These are phyloP conservation scores for Adrianichthys oophorus DNA, from an alignment of 2,797 vertebrate species.

Conservation along the genomic window DNA sequence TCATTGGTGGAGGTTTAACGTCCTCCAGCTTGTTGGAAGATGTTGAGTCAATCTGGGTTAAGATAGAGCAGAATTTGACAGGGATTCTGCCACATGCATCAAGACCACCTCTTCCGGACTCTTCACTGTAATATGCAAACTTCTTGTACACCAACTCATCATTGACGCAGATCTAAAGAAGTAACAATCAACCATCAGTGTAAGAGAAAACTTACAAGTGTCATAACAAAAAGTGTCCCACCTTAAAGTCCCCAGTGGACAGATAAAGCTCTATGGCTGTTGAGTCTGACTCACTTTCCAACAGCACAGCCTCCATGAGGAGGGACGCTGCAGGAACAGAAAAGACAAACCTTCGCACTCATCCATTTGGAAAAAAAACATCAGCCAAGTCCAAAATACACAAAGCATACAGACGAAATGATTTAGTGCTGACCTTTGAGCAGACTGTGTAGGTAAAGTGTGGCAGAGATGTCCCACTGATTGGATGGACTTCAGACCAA, in stretches of 20 bases:
- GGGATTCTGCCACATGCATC: slow-evolving; percentile 35
- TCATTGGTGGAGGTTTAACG: neutral
- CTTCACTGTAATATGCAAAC: slow-evolving; percentile 77
- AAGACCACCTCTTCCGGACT: slow-evolving; percentile 3
- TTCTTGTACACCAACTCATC: slow-evolving; percentile 89
- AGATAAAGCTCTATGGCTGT: slow-evolving; percentile 86
- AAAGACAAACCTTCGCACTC: neutral
- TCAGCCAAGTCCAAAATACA: neutral
- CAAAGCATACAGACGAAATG: neutral
- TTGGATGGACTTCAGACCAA: slow-evolving; percentile 75
- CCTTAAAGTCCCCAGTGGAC: slow-evolving; percentile 82
- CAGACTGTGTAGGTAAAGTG: slow-evolving; percentile 84
- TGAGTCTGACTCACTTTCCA: slow-evolving; percentile 69
- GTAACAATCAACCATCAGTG: neutral
- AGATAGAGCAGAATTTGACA: slow-evolving; percentile 54
- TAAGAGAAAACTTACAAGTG: neutral
- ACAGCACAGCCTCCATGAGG: slow-evolving; percentile 78
- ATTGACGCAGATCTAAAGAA: slow-evolving; percentile 87
- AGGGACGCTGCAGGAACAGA: slow-evolving; percentile 73
- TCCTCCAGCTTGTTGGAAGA: slow-evolving; percentile 13
- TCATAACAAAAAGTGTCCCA: slow-evolving; percentile 50
- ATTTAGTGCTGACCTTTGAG: slow-evolving; percentile 77
- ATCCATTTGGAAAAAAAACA: neutral
- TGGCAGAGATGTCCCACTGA: slow-evolving; percentile 88
- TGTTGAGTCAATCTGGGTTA: slow-evolving; percentile 29